Conservation (phyloP, 2,888 invertebrate genomes). For the Flabesymbios commensalis region DNA sequence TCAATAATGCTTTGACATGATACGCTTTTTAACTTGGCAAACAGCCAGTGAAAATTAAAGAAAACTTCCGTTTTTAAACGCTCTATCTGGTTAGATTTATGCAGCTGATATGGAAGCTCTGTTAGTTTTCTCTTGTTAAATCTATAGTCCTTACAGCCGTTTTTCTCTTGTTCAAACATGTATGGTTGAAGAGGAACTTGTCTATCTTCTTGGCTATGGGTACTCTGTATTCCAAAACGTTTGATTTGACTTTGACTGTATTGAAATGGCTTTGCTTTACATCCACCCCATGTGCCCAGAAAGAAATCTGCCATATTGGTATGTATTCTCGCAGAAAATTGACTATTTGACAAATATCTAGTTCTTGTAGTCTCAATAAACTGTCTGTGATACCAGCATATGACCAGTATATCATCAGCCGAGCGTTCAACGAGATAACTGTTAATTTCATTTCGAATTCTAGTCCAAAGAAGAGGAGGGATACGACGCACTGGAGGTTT, state of each 20-base stretch:
- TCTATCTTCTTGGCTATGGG: conserved; percentile 41
- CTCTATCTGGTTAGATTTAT: conserved; percentile 66
- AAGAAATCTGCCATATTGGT: conserved; percentile 50
- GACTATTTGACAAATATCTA: conserved; percentile 27
- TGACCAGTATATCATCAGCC: conserved; percentile 36
- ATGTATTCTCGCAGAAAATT: conserved; percentile 34
- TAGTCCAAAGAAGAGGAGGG: conserved; percentile 39
- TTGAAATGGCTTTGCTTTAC: conserved; percentile 44
- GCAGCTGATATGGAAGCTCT: conserved; percentile 49
- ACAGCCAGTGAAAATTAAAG: conserved; percentile 96
- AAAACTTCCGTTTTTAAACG: conserved; percentile 90
- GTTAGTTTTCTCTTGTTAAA: conserved; percentile 51
- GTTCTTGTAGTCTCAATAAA: conserved; percentile 30
- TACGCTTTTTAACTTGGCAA: conserved; percentile 89
- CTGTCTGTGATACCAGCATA: conserved; percentile 39
- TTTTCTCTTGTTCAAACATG: conserved; percentile 1
- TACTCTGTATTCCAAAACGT: conserved; percentile 14
- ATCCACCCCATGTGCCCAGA: conserved; percentile 48
- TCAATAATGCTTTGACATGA: conserved; percentile 92
- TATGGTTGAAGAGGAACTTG: conserved; percentile 49
- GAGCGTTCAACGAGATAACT: conserved; percentile 39
- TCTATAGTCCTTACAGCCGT: neutral
- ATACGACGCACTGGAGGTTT: conserved; percentile 48
- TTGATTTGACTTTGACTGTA: conserved; percentile 9
- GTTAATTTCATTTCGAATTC: conserved; percentile 33